phyloP scores from a whole-genome alignment of 2,797 vertebrate species.

The Pachyuromys duprasi region DNA sequence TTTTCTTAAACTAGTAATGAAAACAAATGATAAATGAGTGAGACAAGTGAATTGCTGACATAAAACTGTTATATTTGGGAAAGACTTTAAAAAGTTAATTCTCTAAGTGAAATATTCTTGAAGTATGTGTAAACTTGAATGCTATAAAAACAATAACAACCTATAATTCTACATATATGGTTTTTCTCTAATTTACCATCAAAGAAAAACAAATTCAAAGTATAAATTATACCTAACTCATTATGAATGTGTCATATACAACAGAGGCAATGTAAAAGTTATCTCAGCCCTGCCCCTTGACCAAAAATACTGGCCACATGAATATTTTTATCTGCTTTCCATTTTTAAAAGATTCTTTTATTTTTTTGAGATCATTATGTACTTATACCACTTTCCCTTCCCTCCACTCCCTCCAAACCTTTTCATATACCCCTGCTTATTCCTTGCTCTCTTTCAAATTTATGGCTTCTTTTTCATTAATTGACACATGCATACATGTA shows the following conservation, averaged over 20 bases:
- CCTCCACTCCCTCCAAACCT: not conserved
- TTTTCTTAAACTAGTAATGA: not conserved
- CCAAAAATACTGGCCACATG: not conserved
- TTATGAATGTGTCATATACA: not conserved
- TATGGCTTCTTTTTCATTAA: not conserved
- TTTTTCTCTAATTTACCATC: constrained; percentile 8
- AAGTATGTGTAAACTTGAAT: not conserved
- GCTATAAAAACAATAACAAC: not conserved
- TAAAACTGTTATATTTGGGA: constrained; percentile 26
- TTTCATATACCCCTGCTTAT: not conserved
- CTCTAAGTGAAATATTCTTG: constrained; percentile 36
- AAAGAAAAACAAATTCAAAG: constrained; percentile 32
- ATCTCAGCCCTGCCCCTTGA: not conserved
- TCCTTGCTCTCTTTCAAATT: not conserved
- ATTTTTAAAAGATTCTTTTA: not conserved
- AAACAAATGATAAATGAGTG: not conserved
- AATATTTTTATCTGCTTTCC: not conserved
- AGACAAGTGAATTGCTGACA: not conserved
- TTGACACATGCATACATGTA: too few relatives aligned
- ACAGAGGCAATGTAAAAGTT: not conserved
- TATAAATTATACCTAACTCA: constrained; percentile 1
- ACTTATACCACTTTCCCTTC: not conserved
- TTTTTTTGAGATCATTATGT: too few relatives aligned
- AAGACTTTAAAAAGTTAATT: constrained; percentile 7
- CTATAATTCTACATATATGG: not conserved